Evolutionary conservation across 2,888 invertebrate species (phyloP).

Genomic region (Melikaiella ostensackeni): DNA sequence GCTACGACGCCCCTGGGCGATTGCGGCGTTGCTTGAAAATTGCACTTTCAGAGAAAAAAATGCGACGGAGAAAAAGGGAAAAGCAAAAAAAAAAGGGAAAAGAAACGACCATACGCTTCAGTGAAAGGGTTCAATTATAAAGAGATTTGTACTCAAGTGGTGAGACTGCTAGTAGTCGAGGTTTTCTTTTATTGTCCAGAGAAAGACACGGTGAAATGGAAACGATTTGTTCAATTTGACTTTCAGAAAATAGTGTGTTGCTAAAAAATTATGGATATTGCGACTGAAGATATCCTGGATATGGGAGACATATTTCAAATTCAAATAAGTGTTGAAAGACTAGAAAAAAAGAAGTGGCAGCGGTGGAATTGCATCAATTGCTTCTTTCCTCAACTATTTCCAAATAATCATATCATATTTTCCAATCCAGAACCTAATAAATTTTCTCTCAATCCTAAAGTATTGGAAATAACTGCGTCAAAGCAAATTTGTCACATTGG

Average conservation of each 20-base stretch:
- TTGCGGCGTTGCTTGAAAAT: constrained; percentile 27
- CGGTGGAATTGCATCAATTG: background rate
- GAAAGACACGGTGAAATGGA: background rate
- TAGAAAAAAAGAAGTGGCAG: background rate
- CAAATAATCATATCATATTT: background rate
- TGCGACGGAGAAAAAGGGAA: background rate
- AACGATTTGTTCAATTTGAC: background rate
- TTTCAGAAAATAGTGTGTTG: too few species aligned
- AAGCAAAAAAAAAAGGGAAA: constrained; percentile 5
- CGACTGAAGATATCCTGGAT: background rate
- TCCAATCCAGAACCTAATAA: background rate
- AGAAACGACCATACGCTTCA: background rate
- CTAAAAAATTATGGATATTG: too few species aligned
- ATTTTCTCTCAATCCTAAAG: background rate
- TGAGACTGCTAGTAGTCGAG: background rate
- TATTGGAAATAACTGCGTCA: constrained; percentile 10
- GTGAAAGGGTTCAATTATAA: constrained; percentile 15
- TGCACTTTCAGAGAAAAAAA: constrained; percentile 12
- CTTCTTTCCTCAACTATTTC: background rate
- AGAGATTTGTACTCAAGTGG: constrained; percentile 19
- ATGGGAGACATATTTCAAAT: background rate
- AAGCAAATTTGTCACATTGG: constrained; percentile 18
- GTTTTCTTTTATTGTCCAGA: constrained; percentile 11
- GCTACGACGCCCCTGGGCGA: constrained; percentile 17
- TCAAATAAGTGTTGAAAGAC: background rate